A percentile compares a stretch with the other conserved stretches of the same genome.
Evolutionary conservation across 1,140 invertebrate genomes (phyloP).

Genomic region (Bombus difficillimus): DNA sequence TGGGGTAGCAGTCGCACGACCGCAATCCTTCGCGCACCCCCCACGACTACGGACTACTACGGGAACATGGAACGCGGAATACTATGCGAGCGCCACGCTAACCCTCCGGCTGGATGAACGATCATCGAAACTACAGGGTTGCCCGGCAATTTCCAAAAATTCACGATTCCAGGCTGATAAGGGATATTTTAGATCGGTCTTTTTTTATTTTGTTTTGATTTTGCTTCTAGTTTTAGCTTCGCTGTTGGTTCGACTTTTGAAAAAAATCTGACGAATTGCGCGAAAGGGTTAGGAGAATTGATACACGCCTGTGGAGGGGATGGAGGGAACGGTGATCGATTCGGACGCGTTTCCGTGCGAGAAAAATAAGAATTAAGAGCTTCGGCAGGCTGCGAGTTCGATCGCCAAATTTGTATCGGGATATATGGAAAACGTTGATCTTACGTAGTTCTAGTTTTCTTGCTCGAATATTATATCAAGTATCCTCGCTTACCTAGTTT

Average conservation of each 20-base stretch:
- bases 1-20: conserved; percentile 25
- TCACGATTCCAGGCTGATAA: neutral
- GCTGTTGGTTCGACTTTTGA: too few species aligned
- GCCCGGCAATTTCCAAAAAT: neutral
- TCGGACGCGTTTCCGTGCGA: too few species aligned
- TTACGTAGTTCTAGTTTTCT: too few species aligned
- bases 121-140: neutral
- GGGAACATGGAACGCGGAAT: neutral
- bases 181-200: too few species aligned
- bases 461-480: neutral
- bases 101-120: neutral
- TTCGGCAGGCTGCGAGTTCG: too few species aligned
- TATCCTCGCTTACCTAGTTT: neutral
- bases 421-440: too few species aligned
- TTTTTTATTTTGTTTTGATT: neutral
- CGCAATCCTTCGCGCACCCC: conserved; percentile 33
- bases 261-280: neutral
- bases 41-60: neutral
- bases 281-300: too few species aligned
- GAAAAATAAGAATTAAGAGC: too few species aligned
- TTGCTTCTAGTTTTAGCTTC: too few species aligned
- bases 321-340: too few species aligned
- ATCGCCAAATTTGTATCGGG: too few species aligned
- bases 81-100: neutral
- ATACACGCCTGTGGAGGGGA: too few species aligned